Conservation (phyloP, 2,888 invertebrate genomes). For the Uropetala carovei region DNA sequence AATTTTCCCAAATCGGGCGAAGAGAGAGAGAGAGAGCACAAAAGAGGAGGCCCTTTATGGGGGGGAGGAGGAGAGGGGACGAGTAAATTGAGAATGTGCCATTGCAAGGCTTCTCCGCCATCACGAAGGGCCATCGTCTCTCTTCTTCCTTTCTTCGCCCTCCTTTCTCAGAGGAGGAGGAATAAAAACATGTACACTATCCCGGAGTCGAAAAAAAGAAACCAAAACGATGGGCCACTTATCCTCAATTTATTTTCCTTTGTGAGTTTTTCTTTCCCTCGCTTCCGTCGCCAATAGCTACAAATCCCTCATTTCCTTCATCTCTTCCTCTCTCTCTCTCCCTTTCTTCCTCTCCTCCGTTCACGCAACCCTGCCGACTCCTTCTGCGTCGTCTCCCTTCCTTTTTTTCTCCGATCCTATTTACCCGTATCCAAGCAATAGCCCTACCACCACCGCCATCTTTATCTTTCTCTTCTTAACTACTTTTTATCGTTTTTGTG, state of each 20-base stretch:
- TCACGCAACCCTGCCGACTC: neutral
- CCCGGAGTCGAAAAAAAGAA: neutral
- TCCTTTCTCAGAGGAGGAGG: neutral
- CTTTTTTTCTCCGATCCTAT: neutral
- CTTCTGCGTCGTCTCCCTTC: neutral
- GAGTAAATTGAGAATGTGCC: too few species aligned
- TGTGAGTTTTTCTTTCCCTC: neutral
- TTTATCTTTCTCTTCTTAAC: neutral
- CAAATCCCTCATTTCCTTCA: conserved; percentile 13
- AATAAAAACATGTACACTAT: too few species aligned
- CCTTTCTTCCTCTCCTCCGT: neutral
- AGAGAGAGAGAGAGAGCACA: neutral
- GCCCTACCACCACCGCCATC: neutral
- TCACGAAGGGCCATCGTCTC: too few species aligned
- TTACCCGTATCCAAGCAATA: neutral
- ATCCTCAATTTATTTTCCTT: conserved; percentile 29
- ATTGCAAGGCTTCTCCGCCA: too few species aligned
- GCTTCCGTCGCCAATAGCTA: conserved; percentile 22
- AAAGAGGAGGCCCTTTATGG: neutral
- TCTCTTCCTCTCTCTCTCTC: conserved; percentile 17
- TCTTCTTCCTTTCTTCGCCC: neutral
- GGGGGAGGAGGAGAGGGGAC: too few species aligned
- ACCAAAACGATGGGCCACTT: conserved; percentile 15
- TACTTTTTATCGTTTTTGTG: too few species aligned
- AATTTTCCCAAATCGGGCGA: neutral